A percentile compares a stretch with the other conserved stretches of the same genome.
phyloP scores from a whole-genome alignment of 2,797 vertebrate species.

The Agapornis canus region DNA sequence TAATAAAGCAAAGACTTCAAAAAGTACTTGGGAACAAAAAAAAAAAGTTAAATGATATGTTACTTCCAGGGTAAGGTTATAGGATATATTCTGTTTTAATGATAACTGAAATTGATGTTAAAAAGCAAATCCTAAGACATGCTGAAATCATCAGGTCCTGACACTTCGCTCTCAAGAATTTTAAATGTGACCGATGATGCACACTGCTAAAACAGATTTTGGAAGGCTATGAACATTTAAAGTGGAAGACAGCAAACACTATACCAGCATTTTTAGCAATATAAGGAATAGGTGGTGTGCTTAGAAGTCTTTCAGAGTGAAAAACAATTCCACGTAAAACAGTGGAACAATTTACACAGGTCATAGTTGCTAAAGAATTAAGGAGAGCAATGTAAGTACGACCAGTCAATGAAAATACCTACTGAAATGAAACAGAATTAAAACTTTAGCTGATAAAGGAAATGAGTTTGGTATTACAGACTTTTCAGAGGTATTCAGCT shows the following conservation, averaged over 20 bases:
- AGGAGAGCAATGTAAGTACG: not conserved
- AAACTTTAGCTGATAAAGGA: conserved; percentile 21
- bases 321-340: not conserved
- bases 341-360: not conserved
- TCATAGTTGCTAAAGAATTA: not conserved
- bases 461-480: conserved; percentile 1
- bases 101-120: not conserved
- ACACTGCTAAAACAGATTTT: not conserved
- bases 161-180: not conserved
- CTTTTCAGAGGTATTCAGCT: conserved; percentile 11
- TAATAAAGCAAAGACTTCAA: not conserved
- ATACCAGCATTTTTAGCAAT: not conserved
- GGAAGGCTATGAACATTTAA: not conserved
- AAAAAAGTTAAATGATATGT: not conserved
- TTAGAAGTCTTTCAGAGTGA: not conserved
- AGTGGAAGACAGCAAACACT: not conserved
- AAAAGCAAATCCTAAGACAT: not conserved
- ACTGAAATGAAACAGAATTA: conserved; percentile 12
- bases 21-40: not conserved
- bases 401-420: not conserved
- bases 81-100: not conserved
- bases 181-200: not conserved
- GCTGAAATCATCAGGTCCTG: not conserved
- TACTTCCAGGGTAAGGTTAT: not conserved
- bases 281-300: not conserved